Evolutionary conservation across 1,140 invertebrate species (phyloP).

Genomic region (Amphibalanus amphitrite): DNA sequence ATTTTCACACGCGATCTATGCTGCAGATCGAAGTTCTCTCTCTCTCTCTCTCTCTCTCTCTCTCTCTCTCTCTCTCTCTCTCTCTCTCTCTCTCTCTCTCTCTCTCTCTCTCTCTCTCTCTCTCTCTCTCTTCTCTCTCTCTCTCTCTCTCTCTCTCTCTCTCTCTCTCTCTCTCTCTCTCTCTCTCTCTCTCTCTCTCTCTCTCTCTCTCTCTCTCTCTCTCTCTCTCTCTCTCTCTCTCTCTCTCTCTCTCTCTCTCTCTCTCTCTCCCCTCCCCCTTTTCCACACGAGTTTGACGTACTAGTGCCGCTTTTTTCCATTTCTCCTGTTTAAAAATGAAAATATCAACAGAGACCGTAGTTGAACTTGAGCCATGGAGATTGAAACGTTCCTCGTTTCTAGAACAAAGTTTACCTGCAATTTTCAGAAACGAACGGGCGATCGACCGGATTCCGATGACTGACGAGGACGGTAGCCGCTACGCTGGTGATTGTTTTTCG

Average conservation of each 20-base stretch:
- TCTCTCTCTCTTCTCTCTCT: not conserved
- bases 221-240: not conserved
- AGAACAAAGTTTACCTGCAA: too few relatives aligned
- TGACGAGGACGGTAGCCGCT: too few relatives aligned
- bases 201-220: slow-evolving; percentile 3
- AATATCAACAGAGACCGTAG: too few relatives aligned
- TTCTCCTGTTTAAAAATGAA: not conserved
- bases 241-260: not conserved
- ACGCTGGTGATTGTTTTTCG: too few relatives aligned
- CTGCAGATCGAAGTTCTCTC: too few relatives aligned
- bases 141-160: not conserved
- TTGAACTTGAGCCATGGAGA: too few relatives aligned
- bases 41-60: not conserved
- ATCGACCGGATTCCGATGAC: too few relatives aligned
- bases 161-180: not conserved
- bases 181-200: slow-evolving; percentile 3
- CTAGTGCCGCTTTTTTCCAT: too few relatives aligned
- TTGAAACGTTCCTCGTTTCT: too few relatives aligned
- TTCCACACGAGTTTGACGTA: too few relatives aligned
- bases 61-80: not conserved
- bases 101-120: not conserved
- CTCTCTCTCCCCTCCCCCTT: not conserved
- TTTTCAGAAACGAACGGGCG: too few relatives aligned
- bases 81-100: not conserved
- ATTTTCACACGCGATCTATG: too few relatives aligned